Base-by-base conservation (phyloP, 1,140 invertebrate genomes). In the Drosophila pandora region DNA sequence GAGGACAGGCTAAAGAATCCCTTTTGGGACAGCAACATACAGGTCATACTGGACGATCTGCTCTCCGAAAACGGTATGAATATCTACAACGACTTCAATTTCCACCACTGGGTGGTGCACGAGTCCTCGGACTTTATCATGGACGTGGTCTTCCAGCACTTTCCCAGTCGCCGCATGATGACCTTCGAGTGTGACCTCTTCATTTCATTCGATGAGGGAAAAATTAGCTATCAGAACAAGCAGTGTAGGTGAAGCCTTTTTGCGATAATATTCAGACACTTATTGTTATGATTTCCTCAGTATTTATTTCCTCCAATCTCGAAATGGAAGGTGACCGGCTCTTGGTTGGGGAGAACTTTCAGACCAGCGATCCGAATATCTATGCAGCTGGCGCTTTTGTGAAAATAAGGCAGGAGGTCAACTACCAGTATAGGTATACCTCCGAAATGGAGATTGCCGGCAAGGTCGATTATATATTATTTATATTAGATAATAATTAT, bases 361-460 rank as follows among this genome's bases (percentile, higher is more conserved):
- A 53, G 13, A 91, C 90, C 13, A 88, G 74, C 17, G 90, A 91
- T 56, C 61, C 65, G 0, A 28, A 84, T 39, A 88, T 91, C 8
- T 90, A 88, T 58, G 90, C 90, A 0, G 52, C 69, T 9, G 90
- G 90, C 0, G 67, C 45, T 5, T 79, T 54, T 30, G 69, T 82
- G 2, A 28, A 76, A 12, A 43, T 84, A 2, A 48, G 8, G 2
- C 12, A 12, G 0, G 41, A 57, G 0, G 52, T 50, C n/a, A 90
- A 90, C 48, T 63, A 90, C 61, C 90, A 91, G 22, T 84, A 90
- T 47, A 48, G 39, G 6, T 70, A 60, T 37, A 71, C 68, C 0
- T 72, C 52, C 5, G 53, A 53, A 0, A 45, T 57, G 10, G 90
- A 91, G 41, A 23, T 48, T 1, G 69, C 88, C 3, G n/a, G 13